Percentiles rank a stretch among this genome's conserved stretches.
Conservation (phyloP, 2,113 vertebrate species). For the Myodes glareolus region DNA sequence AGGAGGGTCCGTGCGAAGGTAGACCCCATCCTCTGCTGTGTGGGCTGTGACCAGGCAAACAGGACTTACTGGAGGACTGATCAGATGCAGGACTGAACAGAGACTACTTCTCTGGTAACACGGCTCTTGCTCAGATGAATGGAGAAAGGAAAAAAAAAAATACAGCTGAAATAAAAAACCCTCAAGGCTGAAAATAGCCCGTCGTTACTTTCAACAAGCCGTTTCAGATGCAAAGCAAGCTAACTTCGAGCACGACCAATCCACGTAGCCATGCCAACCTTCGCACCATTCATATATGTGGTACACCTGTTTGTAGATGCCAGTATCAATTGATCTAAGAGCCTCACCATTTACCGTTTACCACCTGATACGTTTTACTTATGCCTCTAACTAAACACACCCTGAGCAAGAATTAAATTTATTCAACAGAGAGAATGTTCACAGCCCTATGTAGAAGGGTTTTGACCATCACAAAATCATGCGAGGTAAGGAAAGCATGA, state of each 20-base stretch:
- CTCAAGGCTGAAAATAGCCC: neutral
- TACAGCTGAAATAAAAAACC: neutral
- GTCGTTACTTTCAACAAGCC: neutral
- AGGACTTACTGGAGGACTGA: neutral
- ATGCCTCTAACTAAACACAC: neutral
- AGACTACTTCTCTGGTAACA: neutral
- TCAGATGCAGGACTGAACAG: neutral
- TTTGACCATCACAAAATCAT: conserved; percentile 19
- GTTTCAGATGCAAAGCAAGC: neutral
- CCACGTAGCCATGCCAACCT: rapidly evolving
- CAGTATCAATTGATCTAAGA: neutral
- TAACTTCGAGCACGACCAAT: neutral
- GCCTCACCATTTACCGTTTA: neutral
- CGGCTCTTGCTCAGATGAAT: neutral
- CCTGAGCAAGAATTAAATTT: neutral
- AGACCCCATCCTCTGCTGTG: neutral
- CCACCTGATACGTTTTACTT: neutral
- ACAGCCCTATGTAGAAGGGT: neutral
- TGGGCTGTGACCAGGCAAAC: neutral
- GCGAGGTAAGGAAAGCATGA: neutral
- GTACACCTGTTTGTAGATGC: neutral
- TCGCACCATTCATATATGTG: rapidly evolving
- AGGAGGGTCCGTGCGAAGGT: neutral
- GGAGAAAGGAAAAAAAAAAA: neutral
- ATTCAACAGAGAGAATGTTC: neutral